These are phyloP conservation scores for Gastrophysa polygoni DNA, from an alignment of 2,888 invertebrate species.

Conservation along the genomic window DNA sequence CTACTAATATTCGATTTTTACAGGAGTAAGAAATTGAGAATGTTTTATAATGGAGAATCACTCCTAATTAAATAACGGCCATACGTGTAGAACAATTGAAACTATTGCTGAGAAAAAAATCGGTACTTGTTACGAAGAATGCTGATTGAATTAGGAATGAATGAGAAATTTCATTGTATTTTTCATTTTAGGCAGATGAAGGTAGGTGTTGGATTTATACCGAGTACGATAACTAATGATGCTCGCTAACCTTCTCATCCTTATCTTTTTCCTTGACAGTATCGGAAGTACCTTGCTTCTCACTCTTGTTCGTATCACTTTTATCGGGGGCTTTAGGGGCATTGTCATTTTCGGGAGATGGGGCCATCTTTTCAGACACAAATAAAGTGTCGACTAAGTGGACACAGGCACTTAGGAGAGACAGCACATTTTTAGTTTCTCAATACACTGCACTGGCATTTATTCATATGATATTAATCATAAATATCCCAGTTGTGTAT, in stretches of 20 bases:
- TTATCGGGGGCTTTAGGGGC: constrained; percentile 79
- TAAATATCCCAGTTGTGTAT: constrained; percentile 27
- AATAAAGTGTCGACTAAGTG: constrained; percentile 26
- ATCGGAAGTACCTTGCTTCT: constrained; percentile 59
- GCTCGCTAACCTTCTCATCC: constrained; percentile 45
- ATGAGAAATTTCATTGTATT: too few species aligned
- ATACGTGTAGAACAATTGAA: too few species aligned
- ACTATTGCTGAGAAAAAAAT: not conserved
- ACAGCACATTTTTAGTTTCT: constrained; percentile 28
- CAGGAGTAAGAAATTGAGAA: too few species aligned
- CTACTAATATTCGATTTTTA: too few species aligned
- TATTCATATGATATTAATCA: constrained; percentile 19
- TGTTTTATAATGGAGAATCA: too few species aligned
- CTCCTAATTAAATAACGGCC: too few species aligned
- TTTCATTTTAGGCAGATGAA: too few species aligned
- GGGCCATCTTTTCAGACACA: constrained; percentile 66
- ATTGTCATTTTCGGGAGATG: constrained; percentile 78
- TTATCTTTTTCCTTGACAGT: constrained; percentile 50
- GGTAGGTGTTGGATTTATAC: too few species aligned
- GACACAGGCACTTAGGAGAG: constrained; percentile 34
- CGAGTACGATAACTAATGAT: not conserved
- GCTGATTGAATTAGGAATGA: too few species aligned
- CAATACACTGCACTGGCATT: constrained; percentile 25
- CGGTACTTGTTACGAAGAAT: not conserved
- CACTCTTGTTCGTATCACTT: constrained; percentile 62